Evolutionary conservation across 2,888 invertebrate genomes (phyloP), one percentile per base, ranked within the genome.

Genomic region (Parnassius apollo): DNA sequence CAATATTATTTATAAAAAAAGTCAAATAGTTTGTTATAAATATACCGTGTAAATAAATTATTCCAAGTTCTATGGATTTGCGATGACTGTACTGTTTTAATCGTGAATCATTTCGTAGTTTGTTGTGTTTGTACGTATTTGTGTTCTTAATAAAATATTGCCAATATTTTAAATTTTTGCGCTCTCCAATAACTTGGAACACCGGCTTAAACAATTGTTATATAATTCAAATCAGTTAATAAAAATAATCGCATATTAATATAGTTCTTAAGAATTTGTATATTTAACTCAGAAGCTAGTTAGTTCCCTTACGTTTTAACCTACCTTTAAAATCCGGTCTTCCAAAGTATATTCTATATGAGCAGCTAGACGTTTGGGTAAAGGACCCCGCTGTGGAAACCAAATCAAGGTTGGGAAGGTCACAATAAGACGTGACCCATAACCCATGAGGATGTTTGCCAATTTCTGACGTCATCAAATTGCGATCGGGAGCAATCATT

Each of bases 381-480:
- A 92, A 93, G 88, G 92, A 93, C 92, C 93, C 93, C 91, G 93
- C 83, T 94, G 93, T 95, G 95, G 94, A 95, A 95, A 95, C 95
- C 95, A 95, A 95, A 95, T 95, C 95, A 94, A 94, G 93, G 93
- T 93, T 93, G 93, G 93, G 87, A 95, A 95, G 93, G 94, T 94
- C 94, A 94, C 94, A 90, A 85, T 91, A 93, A 92, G 94, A 94
- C 94, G 94, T 94, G 94, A 93, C 94, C 93, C 92, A 90, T 90
- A 85, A 92, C 91, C 93, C 80, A 80, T 79, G 83, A 83, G 81
- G 84, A 80, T 78, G 74, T 78, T 78, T 82, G 77, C 80, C 74
- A 78, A 66, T 75, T 76, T 76, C 71, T 76, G 73, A 75, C 76
- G 71, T 75, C 77, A 76, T 80, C 72, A 80, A 76, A 74, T 77